Base-by-base conservation (phyloP, 2,113 vertebrate species). In the Erpornis zantholeuca region DNA sequence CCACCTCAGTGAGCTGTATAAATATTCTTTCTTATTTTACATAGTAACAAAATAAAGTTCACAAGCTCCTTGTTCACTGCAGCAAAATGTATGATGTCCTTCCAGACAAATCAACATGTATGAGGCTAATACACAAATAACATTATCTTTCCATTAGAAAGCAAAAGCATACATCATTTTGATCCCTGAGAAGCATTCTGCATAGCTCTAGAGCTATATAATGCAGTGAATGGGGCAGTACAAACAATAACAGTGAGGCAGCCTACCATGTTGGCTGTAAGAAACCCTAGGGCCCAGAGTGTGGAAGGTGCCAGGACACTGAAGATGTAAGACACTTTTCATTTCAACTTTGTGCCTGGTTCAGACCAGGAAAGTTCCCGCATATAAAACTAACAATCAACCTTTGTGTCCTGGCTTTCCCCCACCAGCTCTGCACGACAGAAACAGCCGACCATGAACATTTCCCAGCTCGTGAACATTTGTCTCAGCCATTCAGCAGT, bases 401-500 rank as follows among this genome's bases (percentile, higher is more conserved):
- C 47, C 80, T 83, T 38, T 73, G 38, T 86, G 61, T 82, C 80
- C 82, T 75, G 60, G 63, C 64, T 88, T 90, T 75, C 56, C 44
- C 82, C 31, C 53, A 86, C n/a, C 59, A 88, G 56, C 87, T 83
- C 78, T 69, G 53, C 90, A 83, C 17, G 82, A 88, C 31, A 84
- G 88, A 88, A 97, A 96, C 52, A 93, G 88, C 59, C 27, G 4
- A 81, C 82, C 89, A 52, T 4, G 25, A 96, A 81, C 49, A 84
- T 79, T 94, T 96, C 82, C 90, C 86, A 88, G 71, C 86, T 92
- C 16, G 1, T 8, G 40, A 94, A 85, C 81, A 38, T 91, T 94
- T 78, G 61, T 52, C 86, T 96, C 83, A 94, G 64, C 92, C 90
- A 94, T 94, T 96, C 96, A 95, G 86, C 95, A 93, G 25, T 88